Evolutionary conservation across 2,113 vertebrate species (phyloP), one percentile per base, ranked within the genome.

Genomic region (Isurus oxyrinchus): DNA sequence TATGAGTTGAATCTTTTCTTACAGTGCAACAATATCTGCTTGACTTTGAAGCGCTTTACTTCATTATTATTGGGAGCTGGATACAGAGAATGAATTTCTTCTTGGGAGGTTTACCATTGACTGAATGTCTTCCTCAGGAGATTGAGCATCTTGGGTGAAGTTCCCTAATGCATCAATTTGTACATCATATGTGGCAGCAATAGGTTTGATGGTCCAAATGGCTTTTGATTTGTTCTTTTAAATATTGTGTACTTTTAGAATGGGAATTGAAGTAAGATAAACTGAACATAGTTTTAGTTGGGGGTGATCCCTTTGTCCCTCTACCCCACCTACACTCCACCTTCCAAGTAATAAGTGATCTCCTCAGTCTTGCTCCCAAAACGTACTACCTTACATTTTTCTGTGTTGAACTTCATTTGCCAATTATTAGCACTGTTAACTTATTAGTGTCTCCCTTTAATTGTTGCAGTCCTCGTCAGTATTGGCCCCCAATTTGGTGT

Each of bases 111-210:
- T 84, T 84, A 40, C 81, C 40, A 44, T 19, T 84, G 81, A 84
- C 44, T 84, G 81, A 84, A 44, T 44, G 40, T 40, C 79, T 84
- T 84, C 14, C n/a, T 21, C n/a, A 44, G 40, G 81, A 84, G 13
- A 84, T 40, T 84, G 40, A 84, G n/a, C 81, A 44, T 11, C 16
- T 84, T 84, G n/a, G n/a, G n/a, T 49, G n/a, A 3, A 14, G 14
- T 84, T 84, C 40, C 14, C 14, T 84, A n/a, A 84, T 84, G 81
- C 81, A 84, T 84, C 81, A 84, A 84, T 84, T 84, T 84, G n/a
- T 44, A 40, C 81, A 49, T 84, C n/a, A 14, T 40, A 84, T 84
- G 79, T 44, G 79, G n/a, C 79, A 84, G 79, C n/a, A 44, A 44
- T 49, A 19, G 40, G 81, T 84, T 84, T 84, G n/a, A 19, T 84